Evolutionary conservation across 1,140 invertebrate species (phyloP).

Genomic region (Caenorhabditis remanei): DNA sequence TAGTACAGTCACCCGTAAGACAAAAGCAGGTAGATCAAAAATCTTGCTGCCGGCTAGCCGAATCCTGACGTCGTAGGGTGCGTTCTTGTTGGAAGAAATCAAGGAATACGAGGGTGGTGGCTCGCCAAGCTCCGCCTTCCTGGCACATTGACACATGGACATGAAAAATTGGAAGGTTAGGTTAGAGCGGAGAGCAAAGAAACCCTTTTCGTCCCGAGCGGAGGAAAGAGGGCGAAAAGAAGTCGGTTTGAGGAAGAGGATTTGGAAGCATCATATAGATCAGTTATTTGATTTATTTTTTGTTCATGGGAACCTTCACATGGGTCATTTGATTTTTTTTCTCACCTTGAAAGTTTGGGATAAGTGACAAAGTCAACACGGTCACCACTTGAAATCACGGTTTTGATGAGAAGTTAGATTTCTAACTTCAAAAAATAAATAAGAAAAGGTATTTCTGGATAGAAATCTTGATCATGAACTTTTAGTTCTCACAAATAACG

Average conservation of each 20-base stretch:
- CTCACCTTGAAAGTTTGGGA: conserved; percentile 28
- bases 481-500: no score
- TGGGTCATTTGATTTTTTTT: not conserved
- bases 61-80: conserved; percentile 5
- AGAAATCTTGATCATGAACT: no score
- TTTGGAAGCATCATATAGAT: not conserved
- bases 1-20: not conserved
- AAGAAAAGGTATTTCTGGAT: not conserved
- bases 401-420: not conserved
- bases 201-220: not conserved
- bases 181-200: not conserved
- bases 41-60: not conserved
- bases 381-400: not conserved
- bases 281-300: conserved; percentile 32
- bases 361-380: conserved; percentile 30
- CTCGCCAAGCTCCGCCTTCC: conserved; percentile 27
- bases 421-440: not conserved
- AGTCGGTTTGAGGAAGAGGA: not conserved
- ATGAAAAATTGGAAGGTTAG: conserved; percentile 43
- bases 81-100: not conserved
- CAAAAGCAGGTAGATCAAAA: not conserved
- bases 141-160: conserved; percentile 43
- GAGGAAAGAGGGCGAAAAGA: not conserved
- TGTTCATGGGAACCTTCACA: not conserved
- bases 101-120: conserved; percentile 32